Base-by-base conservation (phyloP, 2,113 vertebrate genomes). In the Thymallus thymallus region DNA sequence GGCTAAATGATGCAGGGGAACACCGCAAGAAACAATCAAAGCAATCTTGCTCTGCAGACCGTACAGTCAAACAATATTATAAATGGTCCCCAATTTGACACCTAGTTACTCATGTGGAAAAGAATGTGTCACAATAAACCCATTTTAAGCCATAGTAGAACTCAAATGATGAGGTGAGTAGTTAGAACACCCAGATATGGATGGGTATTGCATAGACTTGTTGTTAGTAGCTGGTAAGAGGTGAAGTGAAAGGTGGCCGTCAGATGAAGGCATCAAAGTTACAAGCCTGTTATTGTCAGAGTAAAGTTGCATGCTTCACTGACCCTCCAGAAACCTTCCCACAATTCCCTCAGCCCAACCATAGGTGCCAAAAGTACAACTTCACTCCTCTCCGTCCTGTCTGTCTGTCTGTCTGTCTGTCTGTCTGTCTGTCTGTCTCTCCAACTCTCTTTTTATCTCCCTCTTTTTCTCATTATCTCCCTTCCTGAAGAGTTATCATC, bases 311-410 rank as follows among this genome's bases (percentile, higher is more conserved):
- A 6, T 29, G 80, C 63, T 72, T 56, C 22, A 14, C 72, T 81
- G 77, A 75, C 80, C 76, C 74, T 68, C 48, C 84, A 80, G 74
- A 85, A 79, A 75, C 76, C 73, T 79, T 70, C 79, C 83, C 71
- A 80, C 67, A 84, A 82, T 73, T 72, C 23, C 32, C 12, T 78
- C 70, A 77, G 60, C n/a, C 66, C 48, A 66, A 71, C 74, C 71
- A 0, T 35, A 73, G 84, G 82, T 64, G 84, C 89, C 91, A 87
- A 87, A 91, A 85, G 90, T 85, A 90, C 83, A 68, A 58, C 75
- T 79, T 22, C 9, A 6, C 56, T 32, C 58, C 74, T 70, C 76
- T 56, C 72, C 16, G 0, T 62, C 32, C 70, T 10, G 12, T 6
- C 3, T 35, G 26, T 64, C 62, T 23, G 20, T 62, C n/a, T n/a